phyloP scores from a whole-genome alignment of 30 jellyfish, hydroid and myxozoan genomes.

The Hydra vulgaris region DNA sequence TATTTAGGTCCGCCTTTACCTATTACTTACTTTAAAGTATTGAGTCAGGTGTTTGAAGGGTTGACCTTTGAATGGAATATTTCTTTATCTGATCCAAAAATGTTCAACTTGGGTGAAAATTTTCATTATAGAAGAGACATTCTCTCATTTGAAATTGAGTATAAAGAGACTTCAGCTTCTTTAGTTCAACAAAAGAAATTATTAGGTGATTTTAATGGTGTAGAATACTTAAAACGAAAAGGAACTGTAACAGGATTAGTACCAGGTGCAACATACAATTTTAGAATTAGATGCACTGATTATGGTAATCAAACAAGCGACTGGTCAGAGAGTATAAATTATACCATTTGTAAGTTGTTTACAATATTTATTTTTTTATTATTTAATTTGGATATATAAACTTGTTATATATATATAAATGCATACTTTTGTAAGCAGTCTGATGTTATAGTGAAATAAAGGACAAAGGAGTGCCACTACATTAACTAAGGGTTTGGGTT shows the following conservation, averaged over 20 bases:
- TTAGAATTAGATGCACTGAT: constrained; percentile 27
- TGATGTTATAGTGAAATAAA: no score
- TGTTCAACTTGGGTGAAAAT: not conserved
- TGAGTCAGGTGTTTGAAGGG: not conserved
- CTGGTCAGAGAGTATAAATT: constrained; percentile 15
- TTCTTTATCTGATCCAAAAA: constrained; percentile 4
- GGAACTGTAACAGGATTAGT: not conserved
- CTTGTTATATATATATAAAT: not conserved
- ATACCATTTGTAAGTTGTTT: constrained; percentile 13
- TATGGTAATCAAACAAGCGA: constrained; percentile 21
- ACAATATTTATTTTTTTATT: not conserved
- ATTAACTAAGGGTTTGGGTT: no score
- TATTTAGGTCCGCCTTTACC: constrained; percentile 16
- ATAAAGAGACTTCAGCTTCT: not conserved
- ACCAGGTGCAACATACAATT: constrained; percentile 5
- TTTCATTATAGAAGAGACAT: constrained; percentile 18
- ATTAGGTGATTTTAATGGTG: constrained; percentile 3
- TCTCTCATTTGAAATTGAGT: constrained; percentile 12
- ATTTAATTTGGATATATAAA: not conserved
- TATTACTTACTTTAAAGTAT: not conserved
- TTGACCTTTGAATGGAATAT: constrained; percentile 3
- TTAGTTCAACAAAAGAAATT: not conserved
- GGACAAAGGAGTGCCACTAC: no score
- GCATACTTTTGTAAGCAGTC: not conserved
- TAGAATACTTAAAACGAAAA: not conserved